Base-by-base conservation (phyloP, 2,888 invertebrate species). In the Emesis furor region DNA sequence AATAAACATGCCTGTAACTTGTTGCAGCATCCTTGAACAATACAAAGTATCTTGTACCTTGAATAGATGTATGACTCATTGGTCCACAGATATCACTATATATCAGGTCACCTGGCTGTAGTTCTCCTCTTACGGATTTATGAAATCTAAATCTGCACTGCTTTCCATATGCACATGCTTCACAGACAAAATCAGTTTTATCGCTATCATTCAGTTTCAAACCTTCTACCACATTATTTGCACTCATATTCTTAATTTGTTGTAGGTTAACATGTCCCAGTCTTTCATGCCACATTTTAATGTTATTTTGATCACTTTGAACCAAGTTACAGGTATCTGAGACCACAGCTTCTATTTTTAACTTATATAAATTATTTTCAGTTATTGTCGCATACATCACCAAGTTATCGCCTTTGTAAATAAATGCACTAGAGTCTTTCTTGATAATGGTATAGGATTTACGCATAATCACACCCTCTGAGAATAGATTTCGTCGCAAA, bases 41-140 rank as follows among this genome's bases (percentile, higher is more conserved):
- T 5, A 90, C 46, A 81, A 91, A 88, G 76, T 88, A 90, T 79
- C 81, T 85, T 79, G 79, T 86, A 76, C 87, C 88, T 86, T 80
- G 82, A 1, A 88, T 46, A 2, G 89, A 89, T 67, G 78, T 1
- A 0, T 71, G 35, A 73, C 73, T 84, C 68, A 90, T 88, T 3
- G 89, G 89, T 62, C 89, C 90, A 79, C 89, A 89, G 1, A 91
- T 84, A 83, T 89, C 89, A 65, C 88, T 90, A 39, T 89, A 89
- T 0, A 86, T 75, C 0, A 90, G 7, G 10, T 89, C 88, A 79
- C 88, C 89, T 65, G 89, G 86, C 46, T 86, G 78, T 74, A 78
- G 65, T 82, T 80, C 59, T 55, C 80, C 79, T 81, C 88, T 12
- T 1, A 1, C 4, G 37, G 89, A 89, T 72, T 83, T 87, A 1